Evolutionary conservation across 1,140 invertebrate genomes (phyloP).

Genomic region (Thalassaphorura encarpata): DNA sequence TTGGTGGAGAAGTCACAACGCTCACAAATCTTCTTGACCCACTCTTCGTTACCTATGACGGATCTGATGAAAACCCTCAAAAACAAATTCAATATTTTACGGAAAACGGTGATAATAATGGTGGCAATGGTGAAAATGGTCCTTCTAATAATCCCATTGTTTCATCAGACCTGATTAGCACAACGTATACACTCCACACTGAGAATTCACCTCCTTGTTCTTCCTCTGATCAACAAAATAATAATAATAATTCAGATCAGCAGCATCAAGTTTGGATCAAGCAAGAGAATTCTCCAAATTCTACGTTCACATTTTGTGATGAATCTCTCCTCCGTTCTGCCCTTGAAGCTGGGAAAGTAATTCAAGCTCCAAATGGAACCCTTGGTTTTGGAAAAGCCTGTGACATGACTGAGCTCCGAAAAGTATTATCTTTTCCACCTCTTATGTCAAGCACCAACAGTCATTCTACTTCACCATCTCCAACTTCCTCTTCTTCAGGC

Average conservation of each 20-base stretch:
- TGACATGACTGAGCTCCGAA: slow-evolving; percentile 29
- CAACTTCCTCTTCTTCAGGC: slow-evolving; percentile 2
- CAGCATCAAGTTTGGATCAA: neutral
- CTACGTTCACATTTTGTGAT: slow-evolving; percentile 14
- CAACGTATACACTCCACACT: slow-evolving; percentile 19
- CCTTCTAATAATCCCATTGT: slow-evolving; percentile 1
- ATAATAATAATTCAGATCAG: neutral
- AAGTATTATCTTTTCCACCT: slow-evolving; percentile 29
- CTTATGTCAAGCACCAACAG: slow-evolving; percentile 2
- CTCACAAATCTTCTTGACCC: slow-evolving; percentile 30
- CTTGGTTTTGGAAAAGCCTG: neutral
- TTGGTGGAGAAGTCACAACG: slow-evolving; percentile 22
- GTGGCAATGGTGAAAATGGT: neutral
- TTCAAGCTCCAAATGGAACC: neutral
- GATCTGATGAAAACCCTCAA: neutral
- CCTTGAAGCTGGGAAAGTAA: slow-evolving; percentile 24
- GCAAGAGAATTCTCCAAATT: neutral
- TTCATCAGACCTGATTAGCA: slow-evolving; percentile 28
- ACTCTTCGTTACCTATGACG: slow-evolving; percentile 25
- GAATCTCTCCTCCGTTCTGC: slow-evolving; percentile 26
- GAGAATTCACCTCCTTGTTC: neutral
- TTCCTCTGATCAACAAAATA: neutral
- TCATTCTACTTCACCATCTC: slow-evolving; percentile 1
- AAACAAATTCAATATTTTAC: neutral
- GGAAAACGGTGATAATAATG: neutral